Evolutionary conservation across 2,888 invertebrate genomes (phyloP), one percentile per base, ranked within the genome.

Genomic region (Meteorus colon): DNA sequence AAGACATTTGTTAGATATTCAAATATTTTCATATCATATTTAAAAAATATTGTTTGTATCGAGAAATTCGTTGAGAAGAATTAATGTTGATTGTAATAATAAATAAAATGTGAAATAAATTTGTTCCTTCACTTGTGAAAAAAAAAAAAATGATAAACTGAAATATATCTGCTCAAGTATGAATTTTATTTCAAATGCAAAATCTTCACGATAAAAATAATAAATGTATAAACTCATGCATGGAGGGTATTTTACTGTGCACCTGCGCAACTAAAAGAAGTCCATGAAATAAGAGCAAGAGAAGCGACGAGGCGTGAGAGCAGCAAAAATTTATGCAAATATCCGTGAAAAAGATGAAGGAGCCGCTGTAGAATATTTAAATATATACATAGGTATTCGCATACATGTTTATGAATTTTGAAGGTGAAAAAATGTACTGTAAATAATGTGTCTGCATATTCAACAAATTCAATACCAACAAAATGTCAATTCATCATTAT

Each of bases 311-410:
- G 59, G 59, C 27, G 59, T 66, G 48, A 63, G 77, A 55, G 55
- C n/a, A 19, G 55, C 55, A 78, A 81, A 82, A 85, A 84, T 81
- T 78, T 83, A 86, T 86, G 85, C 83, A 85, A 85, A 86, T 83
- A 79, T 79, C 82, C 83, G 83, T 85, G 84, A 84, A 85, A 55
- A 84, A 83, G 81, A 84, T 80, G 77, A 82, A 81, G 80, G 31
- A 34, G 63, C 80, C 80, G 82, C 77, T 81, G 80, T 79, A 78
- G 83, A 84, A 84, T 84, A 84, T 82, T 79, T 83, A 82, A 84
- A 82, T 82, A 14, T 48, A 4, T 55, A 55, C 19, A 55, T 48
- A 48, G 16, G 48, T 55, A 55, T 55, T 55, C 55, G n/a, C 10
- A 55, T 48, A n/a, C 12, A 41, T 12, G 41, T 41, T 12, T 41